Percentiles rank a stretch among this genome's conserved stretches.
These are phyloP conservation scores for Cricetomys ansorgei DNA, from an alignment of 2,113 vertebrate genomes.

Conservation along the genomic window DNA sequence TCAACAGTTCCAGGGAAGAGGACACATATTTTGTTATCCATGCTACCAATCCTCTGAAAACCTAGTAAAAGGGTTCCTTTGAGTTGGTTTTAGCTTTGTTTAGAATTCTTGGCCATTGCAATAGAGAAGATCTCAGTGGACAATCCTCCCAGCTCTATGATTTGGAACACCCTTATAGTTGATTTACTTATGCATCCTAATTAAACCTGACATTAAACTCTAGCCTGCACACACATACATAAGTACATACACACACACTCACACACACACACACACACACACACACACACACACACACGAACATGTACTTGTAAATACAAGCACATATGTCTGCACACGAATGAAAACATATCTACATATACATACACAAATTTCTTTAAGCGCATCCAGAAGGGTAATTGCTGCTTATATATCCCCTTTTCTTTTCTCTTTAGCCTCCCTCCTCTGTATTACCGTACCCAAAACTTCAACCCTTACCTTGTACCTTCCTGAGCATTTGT, in stretches of 20 bases:
- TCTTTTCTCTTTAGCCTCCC: background rate
- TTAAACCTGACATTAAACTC: background rate
- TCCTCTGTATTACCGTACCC: accelerated
- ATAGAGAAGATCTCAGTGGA: background rate
- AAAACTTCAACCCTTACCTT: background rate
- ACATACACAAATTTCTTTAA: background rate
- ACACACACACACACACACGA: accelerated
- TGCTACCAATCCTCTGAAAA: background rate
- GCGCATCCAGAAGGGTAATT: background rate
- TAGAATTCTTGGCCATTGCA: background rate
- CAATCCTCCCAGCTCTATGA: background rate
- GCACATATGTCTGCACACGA: background rate
- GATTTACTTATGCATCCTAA: slow-evolving; percentile 20
- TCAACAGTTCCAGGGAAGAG: background rate
- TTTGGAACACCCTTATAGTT: background rate
- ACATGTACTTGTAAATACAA: background rate
- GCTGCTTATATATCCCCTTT: background rate
- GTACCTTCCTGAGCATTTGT: background rate
- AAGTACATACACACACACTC: background rate
- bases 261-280: too few relatives aligned
- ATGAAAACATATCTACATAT: background rate
- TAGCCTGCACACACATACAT: background rate
- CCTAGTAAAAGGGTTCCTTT: background rate
- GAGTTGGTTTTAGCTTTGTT: background rate
- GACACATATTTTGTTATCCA: background rate